Conservation (phyloP, 2,113 vertebrate species). For the Ptychochromis oligacanthus region DNA sequence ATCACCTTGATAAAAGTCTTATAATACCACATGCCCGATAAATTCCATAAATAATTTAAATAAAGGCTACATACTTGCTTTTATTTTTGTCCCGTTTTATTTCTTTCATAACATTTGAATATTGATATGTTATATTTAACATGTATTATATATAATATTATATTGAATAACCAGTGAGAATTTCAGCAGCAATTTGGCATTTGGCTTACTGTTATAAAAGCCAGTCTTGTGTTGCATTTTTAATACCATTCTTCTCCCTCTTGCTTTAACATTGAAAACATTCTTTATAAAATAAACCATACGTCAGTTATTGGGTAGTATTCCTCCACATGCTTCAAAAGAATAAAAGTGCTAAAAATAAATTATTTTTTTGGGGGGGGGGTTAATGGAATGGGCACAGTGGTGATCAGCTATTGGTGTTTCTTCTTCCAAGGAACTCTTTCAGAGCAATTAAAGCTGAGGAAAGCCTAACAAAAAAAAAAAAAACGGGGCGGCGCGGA, state of each 20-base stretch:
- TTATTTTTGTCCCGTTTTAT: not conserved
- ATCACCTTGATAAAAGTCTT: not conserved
- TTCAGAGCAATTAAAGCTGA: slow-evolving; percentile 15
- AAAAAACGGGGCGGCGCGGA: no score
- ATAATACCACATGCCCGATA: not conserved
- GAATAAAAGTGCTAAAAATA: slow-evolving; percentile 1
- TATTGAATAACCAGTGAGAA: not conserved
- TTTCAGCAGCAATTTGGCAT: not conserved
- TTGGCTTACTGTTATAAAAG: not conserved
- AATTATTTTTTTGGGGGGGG: not conserved
- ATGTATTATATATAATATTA: not conserved
- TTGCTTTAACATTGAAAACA: not conserved
- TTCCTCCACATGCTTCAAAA: not conserved
- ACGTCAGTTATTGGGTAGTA: not conserved
- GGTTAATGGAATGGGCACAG: not conserved
- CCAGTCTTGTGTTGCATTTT: not conserved
- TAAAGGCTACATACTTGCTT: not conserved
- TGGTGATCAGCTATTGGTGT: not conserved
- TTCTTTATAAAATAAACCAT: not conserved
- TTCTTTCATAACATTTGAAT: not conserved
- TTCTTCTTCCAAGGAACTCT: slow-evolving; percentile 19
- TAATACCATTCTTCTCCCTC: not conserved
- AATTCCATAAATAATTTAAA: not conserved
- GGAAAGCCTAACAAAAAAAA: not conserved
- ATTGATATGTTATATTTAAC: slow-evolving; percentile 7